A percentile compares a stretch with the other conserved stretches of the same genome.
Evolutionary conservation across 2,888 invertebrate species (phyloP).

Genomic region (Stegana nigrithorax): DNA sequence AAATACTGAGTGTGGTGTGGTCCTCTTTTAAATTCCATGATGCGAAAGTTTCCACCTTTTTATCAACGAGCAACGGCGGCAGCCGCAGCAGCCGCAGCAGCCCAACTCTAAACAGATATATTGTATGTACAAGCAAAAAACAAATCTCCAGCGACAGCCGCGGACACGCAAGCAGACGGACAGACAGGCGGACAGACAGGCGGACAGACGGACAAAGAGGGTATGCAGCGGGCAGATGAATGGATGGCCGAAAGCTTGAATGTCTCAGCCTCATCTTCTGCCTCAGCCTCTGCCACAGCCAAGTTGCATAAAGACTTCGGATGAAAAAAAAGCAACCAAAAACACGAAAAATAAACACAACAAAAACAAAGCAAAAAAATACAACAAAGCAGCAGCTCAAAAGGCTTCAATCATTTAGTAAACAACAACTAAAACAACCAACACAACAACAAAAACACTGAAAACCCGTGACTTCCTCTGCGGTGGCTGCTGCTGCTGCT

Average conservation of each 20-base stretch:
- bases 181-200: background rate
- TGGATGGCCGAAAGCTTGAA: background rate
- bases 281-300: no score
- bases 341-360: background rate
- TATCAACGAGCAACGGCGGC: conserved; percentile 34
- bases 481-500: background rate
- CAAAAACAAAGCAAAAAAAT: conserved; percentile 12
- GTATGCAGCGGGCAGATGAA: background rate
- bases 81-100: background rate
- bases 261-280: no score
- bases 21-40: conserved; percentile 36
- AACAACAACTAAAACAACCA: conserved; percentile 27
- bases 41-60: conserved; percentile 53
- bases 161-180: background rate
- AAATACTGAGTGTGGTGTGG: conserved; percentile 40
- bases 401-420: conserved; percentile 60
- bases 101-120: background rate
- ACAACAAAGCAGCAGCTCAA: conserved; percentile 10
- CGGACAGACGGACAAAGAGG: background rate
- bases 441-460: conserved; percentile 29
- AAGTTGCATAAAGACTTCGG: no score
- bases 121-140: background rate
- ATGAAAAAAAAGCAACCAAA: no score
- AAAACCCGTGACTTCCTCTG: conserved; percentile 47
- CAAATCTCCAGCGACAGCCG: background rate